phyloP scores from a whole-genome alignment of 2,113 vertebrate genomes.

The Todiramphus chloris region DNA sequence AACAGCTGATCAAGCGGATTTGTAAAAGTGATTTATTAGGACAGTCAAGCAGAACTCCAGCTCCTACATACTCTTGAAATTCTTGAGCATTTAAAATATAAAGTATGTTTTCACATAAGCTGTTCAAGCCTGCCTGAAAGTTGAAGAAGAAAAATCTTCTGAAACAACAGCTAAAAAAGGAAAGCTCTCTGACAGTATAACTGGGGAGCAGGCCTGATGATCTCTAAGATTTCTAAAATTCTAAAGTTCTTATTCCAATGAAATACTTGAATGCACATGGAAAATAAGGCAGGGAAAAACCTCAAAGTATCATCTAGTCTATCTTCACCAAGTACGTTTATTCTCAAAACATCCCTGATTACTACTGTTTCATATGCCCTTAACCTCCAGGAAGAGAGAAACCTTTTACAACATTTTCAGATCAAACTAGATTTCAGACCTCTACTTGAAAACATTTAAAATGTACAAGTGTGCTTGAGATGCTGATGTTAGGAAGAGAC shows the following conservation, averaged over 20 bases:
- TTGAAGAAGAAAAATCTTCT: background rate
- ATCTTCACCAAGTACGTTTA: background rate
- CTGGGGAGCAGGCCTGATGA: background rate
- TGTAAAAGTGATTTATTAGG: background rate
- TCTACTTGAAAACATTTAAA: background rate
- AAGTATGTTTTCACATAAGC: background rate
- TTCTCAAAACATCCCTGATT: background rate
- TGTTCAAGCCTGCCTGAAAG: background rate
- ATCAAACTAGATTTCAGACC: background rate
- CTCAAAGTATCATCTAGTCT: background rate
- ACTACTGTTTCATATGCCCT: background rate
- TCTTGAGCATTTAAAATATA: background rate
- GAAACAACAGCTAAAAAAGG: background rate
- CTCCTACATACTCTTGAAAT: background rate
- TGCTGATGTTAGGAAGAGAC: background rate
- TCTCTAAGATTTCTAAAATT: background rate
- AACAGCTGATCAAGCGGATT: background rate
- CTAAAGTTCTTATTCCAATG: background rate
- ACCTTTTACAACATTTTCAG: background rate
- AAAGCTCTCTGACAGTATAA: background rate
- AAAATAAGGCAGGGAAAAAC: background rate
- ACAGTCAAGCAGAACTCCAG: background rate
- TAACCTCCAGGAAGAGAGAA: background rate
- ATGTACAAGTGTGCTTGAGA: background rate
- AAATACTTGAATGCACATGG: background rate